Percentiles rank a stretch among this genome's conserved stretches.
phyloP scores from a whole-genome alignment of 2,888 invertebrate species.

The Silvanus unidentatus region DNA sequence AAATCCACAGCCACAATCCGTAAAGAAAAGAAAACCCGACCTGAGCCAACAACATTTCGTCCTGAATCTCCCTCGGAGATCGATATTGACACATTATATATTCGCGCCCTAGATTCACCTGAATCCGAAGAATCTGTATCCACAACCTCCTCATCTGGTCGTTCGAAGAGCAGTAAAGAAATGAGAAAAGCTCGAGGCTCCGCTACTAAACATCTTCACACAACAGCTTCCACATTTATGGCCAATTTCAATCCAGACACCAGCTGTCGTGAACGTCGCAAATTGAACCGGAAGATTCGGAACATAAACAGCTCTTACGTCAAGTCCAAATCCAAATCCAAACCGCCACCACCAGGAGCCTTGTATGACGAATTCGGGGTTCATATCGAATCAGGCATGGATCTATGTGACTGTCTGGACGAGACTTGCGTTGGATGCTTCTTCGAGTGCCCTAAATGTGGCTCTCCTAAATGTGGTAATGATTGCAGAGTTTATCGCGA shows the following conservation, averaged over 20 bases:
- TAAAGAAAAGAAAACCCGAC: no score
- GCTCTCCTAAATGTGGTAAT: conserved; percentile 69
- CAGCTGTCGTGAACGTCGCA: conserved; percentile 70
- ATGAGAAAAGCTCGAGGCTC: no score
- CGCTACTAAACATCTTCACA: background rate
- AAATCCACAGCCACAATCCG: no score
- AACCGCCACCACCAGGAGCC: conserved; percentile 49
- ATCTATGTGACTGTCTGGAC: conserved; percentile 82
- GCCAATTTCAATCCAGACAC: conserved; percentile 73
- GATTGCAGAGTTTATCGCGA: conserved; percentile 75
- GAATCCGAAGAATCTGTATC: no score
- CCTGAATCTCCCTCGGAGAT: no score
- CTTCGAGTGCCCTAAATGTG: conserved; percentile 69
- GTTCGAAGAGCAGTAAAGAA: no score
- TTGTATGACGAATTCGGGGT: conserved; percentile 68
- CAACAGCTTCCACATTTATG: conserved; percentile 25
- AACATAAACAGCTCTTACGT: no score
- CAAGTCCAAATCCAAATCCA: conserved; percentile 15
- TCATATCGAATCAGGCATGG: conserved; percentile 56
- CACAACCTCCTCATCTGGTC: no score
- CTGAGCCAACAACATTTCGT: no score
- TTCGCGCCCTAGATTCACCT: no score
- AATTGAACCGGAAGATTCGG: conserved; percentile 60
- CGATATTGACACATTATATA: no score
- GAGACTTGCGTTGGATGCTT: conserved; percentile 78